Evolutionary conservation across 2,888 invertebrate genomes (phyloP).

Genomic region (Sceliomorpha sp.): DNA sequence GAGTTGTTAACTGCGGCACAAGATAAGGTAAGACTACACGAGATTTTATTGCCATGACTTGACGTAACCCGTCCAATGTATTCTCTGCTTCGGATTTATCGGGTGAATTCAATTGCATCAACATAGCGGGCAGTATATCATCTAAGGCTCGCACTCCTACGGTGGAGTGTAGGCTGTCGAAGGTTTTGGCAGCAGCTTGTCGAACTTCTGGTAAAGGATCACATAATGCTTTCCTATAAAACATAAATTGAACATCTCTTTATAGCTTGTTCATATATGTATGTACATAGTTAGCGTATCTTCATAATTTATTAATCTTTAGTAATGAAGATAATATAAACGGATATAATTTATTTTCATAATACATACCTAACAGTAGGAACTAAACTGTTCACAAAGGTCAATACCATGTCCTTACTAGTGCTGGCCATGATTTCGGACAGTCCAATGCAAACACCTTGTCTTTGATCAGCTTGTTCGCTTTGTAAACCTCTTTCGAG

Average conservation of each 20-base stretch:
- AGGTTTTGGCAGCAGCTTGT: constrained; percentile 97
- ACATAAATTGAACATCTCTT: no score
- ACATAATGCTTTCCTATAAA: constrained; percentile 89
- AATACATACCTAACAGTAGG: constrained; percentile 90
- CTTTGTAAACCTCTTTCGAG: constrained; percentile 95
- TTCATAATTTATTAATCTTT: not conserved
- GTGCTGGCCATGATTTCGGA: constrained; percentile 99
- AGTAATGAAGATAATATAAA: no score
- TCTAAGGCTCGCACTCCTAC: constrained; percentile 96
- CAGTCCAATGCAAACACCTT: constrained; percentile 98
- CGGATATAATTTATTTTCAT: no score
- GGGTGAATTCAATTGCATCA: constrained; percentile 89
- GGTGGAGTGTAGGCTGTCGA: constrained; percentile 96
- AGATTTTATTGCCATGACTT: constrained; percentile 98
- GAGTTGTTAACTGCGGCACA: constrained; percentile 94
- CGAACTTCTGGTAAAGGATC: constrained; percentile 96
- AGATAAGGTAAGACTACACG: constrained; percentile 97
- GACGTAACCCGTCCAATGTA: constrained; percentile 96
- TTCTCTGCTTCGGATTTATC: constrained; percentile 91
- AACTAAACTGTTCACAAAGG: constrained; percentile 92
- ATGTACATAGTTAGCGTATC: no score
- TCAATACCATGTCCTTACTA: constrained; percentile 95
- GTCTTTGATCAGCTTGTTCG: constrained; percentile 95
- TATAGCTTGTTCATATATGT: no score
- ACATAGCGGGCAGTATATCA: constrained; percentile 96